phyloP scores from a whole-genome alignment of 2,113 vertebrate genomes.

The Zosterops hypoxanthus region DNA sequence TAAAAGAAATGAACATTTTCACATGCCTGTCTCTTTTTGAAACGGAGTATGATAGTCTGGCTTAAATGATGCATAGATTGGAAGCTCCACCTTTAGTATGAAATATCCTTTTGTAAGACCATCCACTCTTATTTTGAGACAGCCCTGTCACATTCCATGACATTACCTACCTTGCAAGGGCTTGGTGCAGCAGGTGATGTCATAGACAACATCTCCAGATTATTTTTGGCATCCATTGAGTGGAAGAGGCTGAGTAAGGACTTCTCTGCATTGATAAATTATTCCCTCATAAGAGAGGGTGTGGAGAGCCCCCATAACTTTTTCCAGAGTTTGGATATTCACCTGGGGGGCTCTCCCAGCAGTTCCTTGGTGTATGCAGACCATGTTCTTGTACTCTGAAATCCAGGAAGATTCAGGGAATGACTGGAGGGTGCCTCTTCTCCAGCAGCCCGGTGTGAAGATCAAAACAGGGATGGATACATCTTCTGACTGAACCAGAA shows the following conservation, averaged over 20 bases:
- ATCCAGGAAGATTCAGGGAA: neutral
- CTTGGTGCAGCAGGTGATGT: neutral
- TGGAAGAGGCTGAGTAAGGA: neutral
- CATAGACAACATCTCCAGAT: neutral
- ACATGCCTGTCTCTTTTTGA: neutral
- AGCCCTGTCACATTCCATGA: neutral
- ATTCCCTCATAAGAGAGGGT: neutral
- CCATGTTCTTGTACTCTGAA: neutral
- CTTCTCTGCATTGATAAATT: neutral
- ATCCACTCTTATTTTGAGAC: neutral
- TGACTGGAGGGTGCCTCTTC: neutral
- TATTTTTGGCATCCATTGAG: neutral
- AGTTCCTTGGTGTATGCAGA: neutral
- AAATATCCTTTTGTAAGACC: neutral
- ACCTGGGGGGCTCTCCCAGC: neutral
- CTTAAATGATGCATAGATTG: neutral
- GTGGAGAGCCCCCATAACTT: neutral
- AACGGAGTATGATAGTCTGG: neutral
- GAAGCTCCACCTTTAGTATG: slow-evolving; percentile 1
- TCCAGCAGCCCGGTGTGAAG: neutral
- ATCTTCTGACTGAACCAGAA: neutral
- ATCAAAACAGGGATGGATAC: neutral
- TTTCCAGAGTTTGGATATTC: neutral
- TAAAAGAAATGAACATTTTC: neutral
- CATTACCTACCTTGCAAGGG: neutral